Evolutionary conservation across 1,140 invertebrate genomes (phyloP), one percentile per base, ranked within the genome.

Genomic region (Listronotus bonariensis): DNA sequence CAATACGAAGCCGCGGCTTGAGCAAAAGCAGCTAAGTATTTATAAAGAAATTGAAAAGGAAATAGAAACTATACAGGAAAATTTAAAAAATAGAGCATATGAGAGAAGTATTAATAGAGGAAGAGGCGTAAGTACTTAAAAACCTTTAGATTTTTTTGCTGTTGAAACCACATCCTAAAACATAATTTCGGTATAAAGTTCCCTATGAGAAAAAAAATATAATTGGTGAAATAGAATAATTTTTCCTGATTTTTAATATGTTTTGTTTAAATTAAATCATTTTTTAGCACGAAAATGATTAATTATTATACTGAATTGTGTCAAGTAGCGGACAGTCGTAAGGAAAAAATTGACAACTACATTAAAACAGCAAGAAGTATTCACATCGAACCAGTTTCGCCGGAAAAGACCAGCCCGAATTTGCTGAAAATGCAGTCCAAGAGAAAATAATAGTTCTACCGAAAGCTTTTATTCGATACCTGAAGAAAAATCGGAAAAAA

Each of bases 61-160:
- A 40, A 73, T 76, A 10, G 64, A 65, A 65, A 52, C 48, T 12
- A 67, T 68, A 3, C 43, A 73, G 59, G 68, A 68, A 48, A 55
- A 71, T 49, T 41, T 75, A 17, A 51, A n/a, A 55, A 41, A 71
- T 72, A 9, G 69, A 76, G 57, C 58, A 67, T 36, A 63, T 68
- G 51, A 60, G 72, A 34, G 58, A 74, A 46, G 67, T 72, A 52
- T 42, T 77, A 31, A 65, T 77, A 15, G 40, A 72, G 12, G 67
- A 74, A 60, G 75, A 77, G 69, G 68, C 75, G 76, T 77, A 72
- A 72, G 72, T 72, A 55, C 58, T 14, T 46, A n/a, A n/a, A n/a
- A n/a, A n/a, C n/a, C n/a, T n/a, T n/a, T n/a, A n/a, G n/a, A n/a
- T n/a, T n/a, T n/a, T n/a, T n/a, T n/a, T n/a, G n/a, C n/a, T n/a